phyloP scores from a whole-genome alignment of 2,113 vertebrate species.

The Sakesphorus luctuosus region DNA sequence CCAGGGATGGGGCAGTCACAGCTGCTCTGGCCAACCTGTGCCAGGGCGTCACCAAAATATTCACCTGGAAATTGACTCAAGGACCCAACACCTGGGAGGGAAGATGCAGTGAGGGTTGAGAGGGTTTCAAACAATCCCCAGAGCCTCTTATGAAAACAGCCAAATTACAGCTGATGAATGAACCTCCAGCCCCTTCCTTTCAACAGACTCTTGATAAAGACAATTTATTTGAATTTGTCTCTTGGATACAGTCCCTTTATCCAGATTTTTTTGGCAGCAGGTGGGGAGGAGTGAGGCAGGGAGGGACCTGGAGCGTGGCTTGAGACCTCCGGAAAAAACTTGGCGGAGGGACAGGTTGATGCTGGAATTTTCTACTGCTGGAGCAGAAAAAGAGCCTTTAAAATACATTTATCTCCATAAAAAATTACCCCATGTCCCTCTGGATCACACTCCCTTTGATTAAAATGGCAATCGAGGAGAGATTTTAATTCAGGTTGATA shows the following conservation, averaged over 20 bases:
- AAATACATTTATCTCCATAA: rapidly evolving
- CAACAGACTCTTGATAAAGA: neutral
- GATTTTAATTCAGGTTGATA: neutral
- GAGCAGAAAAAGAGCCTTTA: neutral
- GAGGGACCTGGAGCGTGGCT: neutral
- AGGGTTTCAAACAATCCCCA: rapidly evolving
- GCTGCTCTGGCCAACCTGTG: neutral
- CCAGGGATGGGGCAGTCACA: neutral
- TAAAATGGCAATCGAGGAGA: no score
- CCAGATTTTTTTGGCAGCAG: neutral
- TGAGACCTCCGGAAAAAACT: neutral
- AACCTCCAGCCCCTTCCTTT: neutral
- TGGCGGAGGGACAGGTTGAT: rapidly evolving
- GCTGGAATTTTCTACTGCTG: neutral
- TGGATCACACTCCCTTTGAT: neutral
- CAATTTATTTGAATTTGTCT: neutral
- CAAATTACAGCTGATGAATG: neutral
- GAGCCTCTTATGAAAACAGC: neutral
- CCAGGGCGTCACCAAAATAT: neutral
- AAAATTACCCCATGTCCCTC: rapidly evolving
- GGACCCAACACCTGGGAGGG: no score
- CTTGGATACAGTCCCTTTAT: neutral
- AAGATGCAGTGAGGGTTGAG: rapidly evolving
- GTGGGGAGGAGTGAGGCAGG: neutral
- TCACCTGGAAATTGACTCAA: neutral